phyloP scores from a whole-genome alignment of 1,140 invertebrate genomes.

The Caenorhabditis elegans region WBcel235 BX284603.4:11803001-11803500 shows the following conservation, averaged over 20 bases:
- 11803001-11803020: constrained; percentile 62
- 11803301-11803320: neutral
- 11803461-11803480: no score
- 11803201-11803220: constrained; percentile 11
- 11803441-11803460: no score
- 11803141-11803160: constrained; percentile 54
- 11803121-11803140: neutral
- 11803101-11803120: constrained; percentile 1
- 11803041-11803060: constrained; percentile 63
- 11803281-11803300: neutral
- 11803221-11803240: constrained; percentile 13
- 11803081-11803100: constrained; percentile 53
- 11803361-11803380: no score
- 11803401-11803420: no score
- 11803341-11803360: no score
- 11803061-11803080: constrained; percentile 58
- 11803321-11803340: neutral
- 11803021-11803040: constrained; percentile 65
- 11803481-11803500: no score
- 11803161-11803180: constrained; percentile 58
- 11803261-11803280: neutral
- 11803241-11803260: neutral
- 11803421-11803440: no score
- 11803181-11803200: constrained; percentile 58
- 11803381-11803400: no score